Evolutionary conservation across 2,888 invertebrate species (phyloP), one percentile per base, ranked within the genome.

Genomic region (Keiferia lycopersicella): DNA sequence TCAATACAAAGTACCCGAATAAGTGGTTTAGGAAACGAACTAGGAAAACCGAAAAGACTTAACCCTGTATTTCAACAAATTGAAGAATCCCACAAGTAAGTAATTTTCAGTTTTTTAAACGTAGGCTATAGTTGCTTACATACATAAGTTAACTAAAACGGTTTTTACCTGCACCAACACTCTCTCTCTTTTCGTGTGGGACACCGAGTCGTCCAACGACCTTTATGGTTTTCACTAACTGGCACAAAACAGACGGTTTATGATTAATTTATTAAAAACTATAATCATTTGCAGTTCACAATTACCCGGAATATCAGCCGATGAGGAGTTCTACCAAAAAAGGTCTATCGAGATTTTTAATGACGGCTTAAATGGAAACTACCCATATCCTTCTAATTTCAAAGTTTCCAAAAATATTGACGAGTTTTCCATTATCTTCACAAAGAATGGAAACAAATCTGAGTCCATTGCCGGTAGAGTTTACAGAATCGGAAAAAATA

Each of bases 391-490:
- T 26, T 30, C 22, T 30, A 8, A 56, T 30, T 26, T 14, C 53
- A n/a, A n/a, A 0, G 26, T 30, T 7, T n/a, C 53, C 1, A 30
- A n/a, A 30, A 26, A 26, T 4, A 4, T 56, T 30, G 53, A 56
- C 2, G 26, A 26, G n/a, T 12, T 30, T 3, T 26, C 12, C n/a
- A 12, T 2, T 2, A 12, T 16, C 26, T 30, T 7, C 12, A 12
- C 20, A 11, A 53, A 48, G 18, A 50, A n/a, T 50, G 20, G 20
- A 20, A 20, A 50, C 18, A 56, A 12, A 56, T 26, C 53, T 26
- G 4, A 26, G 12, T 56, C 30, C 7, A 26, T 56, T n/a, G 53
- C 53, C 14, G 53, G 53, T 30, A 30, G 53, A 56, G 53, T 56
- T 26, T 12, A 20, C 20, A 11, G 11, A 0, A 30, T 56, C 18